Evolutionary conservation across 2,797 vertebrate species (phyloP), one percentile per base, ranked within the genome.

Genomic region (Peromyscus aztecus): DNA sequence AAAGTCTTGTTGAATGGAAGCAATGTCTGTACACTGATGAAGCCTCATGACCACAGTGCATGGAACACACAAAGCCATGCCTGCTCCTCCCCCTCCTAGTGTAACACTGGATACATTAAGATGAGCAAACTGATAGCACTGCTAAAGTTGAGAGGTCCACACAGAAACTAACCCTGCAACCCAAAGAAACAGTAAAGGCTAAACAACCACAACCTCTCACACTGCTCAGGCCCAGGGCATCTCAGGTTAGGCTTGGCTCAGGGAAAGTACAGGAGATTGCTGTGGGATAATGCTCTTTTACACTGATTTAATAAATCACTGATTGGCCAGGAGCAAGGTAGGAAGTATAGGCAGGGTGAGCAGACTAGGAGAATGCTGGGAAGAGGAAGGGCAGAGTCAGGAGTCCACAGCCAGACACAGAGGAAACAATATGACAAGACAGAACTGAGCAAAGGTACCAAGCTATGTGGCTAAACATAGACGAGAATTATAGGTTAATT

Each of bases 21-120:
- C 21, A 75, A 76, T 46, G 34, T 16, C 16, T 55, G 3, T 81
- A 73, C 37, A 10, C 27, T 87, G 24, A 57, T 13, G 14, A 11
- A 49, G 52, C 27, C 6, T 65, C 55, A 90, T 78, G 6, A 71
- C 69, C 76, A 71, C 21, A 73, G 31, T 37, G 7, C 14, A n/a
- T 29, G 34, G 65, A 63, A 59, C 31, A 49, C 46, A 49, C 46
- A 29, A 37, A 88, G 12, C 27, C 16, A 59, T 31, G 31, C 1
- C 29, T 83, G 13, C n/a, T 27, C 1, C 52, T 84, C 24, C 4
- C 8, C 9, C 6, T n/a, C 13, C 31, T 67, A 2, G 4, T 29
- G 6, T 94, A 78, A 67, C 69, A 19, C 10, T 93, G 34, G 75
- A 52, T 67, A 61, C 29, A 69, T 59, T 61, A 40, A 93, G 61